Conservation (phyloP, 2,888 invertebrate genomes). For the Agonopterix arenella region DNA sequence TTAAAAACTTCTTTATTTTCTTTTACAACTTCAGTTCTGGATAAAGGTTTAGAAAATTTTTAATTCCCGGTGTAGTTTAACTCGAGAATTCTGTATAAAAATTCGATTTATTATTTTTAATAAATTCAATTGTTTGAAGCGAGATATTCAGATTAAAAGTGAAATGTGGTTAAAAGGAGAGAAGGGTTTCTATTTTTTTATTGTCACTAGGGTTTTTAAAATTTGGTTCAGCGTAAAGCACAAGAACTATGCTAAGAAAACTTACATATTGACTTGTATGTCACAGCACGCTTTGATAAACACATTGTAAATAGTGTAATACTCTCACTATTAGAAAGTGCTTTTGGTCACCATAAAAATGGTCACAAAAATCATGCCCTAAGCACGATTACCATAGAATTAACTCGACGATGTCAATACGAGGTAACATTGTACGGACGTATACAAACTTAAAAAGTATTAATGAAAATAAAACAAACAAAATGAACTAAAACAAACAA, state of each 20-base stretch:
- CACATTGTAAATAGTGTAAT: slow-evolving; percentile 16
- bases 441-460: slow-evolving; percentile 6
- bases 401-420: slow-evolving; percentile 32
- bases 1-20: background rate
- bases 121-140: slow-evolving; percentile 35
- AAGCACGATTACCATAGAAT: slow-evolving; percentile 31
- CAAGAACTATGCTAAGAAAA: slow-evolving; percentile 49
- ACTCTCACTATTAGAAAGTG: slow-evolving; percentile 30
- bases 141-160: slow-evolving; percentile 40
- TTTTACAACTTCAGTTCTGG: too few relatives aligned
- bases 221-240: slow-evolving; percentile 54
- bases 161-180: slow-evolving; percentile 33
- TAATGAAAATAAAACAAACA: slow-evolving; percentile 3
- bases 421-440: slow-evolving; percentile 36
- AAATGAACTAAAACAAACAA: slow-evolving; percentile 20
- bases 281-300: slow-evolving; percentile 69
- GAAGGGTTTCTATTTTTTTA: slow-evolving; percentile 23
- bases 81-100: slow-evolving; percentile 38
- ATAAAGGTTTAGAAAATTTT: slow-evolving; percentile 4
- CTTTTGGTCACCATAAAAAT: slow-evolving; percentile 6
- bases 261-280: slow-evolving; percentile 70
- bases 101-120: slow-evolving; percentile 31
- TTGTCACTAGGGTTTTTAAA: slow-evolving; percentile 51
- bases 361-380: slow-evolving; percentile 20
- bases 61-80: slow-evolving; percentile 35